Conservation (phyloP, 2,113 vertebrate genomes). For the Synchiropus splendidus region DNA sequence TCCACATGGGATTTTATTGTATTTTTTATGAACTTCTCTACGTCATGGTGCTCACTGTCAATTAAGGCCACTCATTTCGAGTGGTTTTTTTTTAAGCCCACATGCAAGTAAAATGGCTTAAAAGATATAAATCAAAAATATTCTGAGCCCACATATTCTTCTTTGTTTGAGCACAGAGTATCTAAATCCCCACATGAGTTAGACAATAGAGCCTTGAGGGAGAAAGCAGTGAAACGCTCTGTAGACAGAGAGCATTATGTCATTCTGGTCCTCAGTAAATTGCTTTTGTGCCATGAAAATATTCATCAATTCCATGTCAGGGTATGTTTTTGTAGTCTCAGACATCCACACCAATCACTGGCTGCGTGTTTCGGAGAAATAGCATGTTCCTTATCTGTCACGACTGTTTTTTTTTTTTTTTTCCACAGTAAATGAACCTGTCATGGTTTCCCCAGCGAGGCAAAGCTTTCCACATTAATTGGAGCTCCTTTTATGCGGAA, state of each 20-base stretch:
- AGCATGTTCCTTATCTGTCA: slow-evolving; percentile 44
- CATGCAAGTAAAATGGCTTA: slow-evolving; percentile 3
- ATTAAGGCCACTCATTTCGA: slow-evolving; percentile 25
- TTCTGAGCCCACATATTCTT: slow-evolving; percentile 15
- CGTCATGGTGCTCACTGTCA: slow-evolving; percentile 29
- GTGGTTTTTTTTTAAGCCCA: slow-evolving; percentile 19
- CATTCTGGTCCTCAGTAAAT: slow-evolving; percentile 39
- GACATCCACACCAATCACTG: slow-evolving; percentile 38
- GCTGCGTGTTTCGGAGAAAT: slow-evolving; percentile 31
- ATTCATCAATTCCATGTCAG: slow-evolving; percentile 46
- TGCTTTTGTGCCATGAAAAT: slow-evolving; percentile 42
- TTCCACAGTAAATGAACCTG: background rate
- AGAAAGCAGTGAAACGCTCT: slow-evolving; percentile 28
- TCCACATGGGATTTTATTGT: slow-evolving; percentile 24
- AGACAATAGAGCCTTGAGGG: slow-evolving; percentile 39
- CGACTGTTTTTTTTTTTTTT: slow-evolving; percentile 35
- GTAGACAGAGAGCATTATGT: slow-evolving; percentile 35
- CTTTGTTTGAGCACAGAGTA: slow-evolving; percentile 28
- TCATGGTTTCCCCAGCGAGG: slow-evolving; percentile 35
- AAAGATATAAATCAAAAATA: slow-evolving; percentile 26
- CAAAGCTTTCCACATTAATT: slow-evolving; percentile 53
- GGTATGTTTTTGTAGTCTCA: slow-evolving; percentile 40
- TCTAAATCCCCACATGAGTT: slow-evolving; percentile 32
- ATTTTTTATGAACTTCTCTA: slow-evolving; percentile 15
- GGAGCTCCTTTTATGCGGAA: slow-evolving; percentile 37